A percentile compares a stretch with the other conserved stretches of the same genome.
These are phyloP conservation scores for Drosophila aldrichi DNA, from an alignment of 2,888 invertebrate genomes.

Conservation along the genomic window DNA sequence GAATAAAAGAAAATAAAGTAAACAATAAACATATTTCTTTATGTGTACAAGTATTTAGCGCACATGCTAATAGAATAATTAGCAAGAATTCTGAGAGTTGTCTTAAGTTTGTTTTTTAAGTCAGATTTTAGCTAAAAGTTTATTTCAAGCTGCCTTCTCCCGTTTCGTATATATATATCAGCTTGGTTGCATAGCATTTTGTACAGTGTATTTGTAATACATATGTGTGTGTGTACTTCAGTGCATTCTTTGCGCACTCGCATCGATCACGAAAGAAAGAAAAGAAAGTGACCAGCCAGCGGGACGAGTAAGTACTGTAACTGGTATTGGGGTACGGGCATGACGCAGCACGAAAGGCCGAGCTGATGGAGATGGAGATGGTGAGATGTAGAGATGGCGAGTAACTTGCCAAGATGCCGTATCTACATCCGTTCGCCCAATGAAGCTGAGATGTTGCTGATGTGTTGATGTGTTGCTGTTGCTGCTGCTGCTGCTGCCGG, in stretches of 20 bases:
- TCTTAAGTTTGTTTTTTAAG: not conserved
- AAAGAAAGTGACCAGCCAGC: constrained; percentile 71
- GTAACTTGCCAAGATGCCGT: constrained; percentile 38
- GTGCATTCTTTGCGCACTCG: constrained; percentile 56
- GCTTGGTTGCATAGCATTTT: constrained; percentile 1
- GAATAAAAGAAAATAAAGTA: not conserved
- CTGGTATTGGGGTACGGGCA: constrained; percentile 39
- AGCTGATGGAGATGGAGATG: constrained; percentile 8
- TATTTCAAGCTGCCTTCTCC: too few relatives aligned
- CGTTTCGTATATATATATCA: not conserved
- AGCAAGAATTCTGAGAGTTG: not conserved
- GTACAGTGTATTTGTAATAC: constrained; percentile 34
- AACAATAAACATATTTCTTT: not conserved
- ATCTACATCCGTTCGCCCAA: constrained; percentile 56
- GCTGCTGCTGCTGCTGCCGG: constrained; percentile 29
- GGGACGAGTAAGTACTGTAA: constrained; percentile 41
- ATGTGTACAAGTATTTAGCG: not conserved
- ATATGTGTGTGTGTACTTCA: constrained; percentile 43
- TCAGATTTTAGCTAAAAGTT: too few relatives aligned
- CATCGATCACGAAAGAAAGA: constrained; percentile 66
- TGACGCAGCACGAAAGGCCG: constrained; percentile 61
- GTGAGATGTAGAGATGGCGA: constrained; percentile 16
- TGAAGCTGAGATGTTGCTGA: constrained; percentile 30
- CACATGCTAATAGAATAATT: not conserved
- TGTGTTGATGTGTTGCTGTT: constrained; percentile 39